Base-by-base conservation (phyloP, 2,888 invertebrate species). In the Ophion slaviceki region DNA sequence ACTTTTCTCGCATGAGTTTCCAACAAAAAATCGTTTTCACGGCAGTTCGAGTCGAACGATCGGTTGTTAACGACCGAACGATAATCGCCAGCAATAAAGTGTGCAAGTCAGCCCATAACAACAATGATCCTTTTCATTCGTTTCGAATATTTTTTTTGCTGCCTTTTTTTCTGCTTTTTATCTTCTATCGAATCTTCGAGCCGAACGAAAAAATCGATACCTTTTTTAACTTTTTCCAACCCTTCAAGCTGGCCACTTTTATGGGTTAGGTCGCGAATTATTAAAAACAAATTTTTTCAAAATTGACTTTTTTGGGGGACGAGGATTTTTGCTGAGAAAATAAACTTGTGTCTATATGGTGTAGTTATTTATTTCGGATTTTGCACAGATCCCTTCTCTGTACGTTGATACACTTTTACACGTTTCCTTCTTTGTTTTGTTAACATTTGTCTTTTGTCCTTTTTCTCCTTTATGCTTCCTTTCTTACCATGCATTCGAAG, bases 21-120 rank as follows among this genome's bases (percentile, higher is more conserved):
- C 20, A 17, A 71, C 70, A n/a, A 47, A n/a, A 24, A 59, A 24
- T 11, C 17, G 11, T 45, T 45, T 11, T 53, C 66, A 62, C 3
- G 4, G 10, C 36, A 53, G 36, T 45, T 47, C 47, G 14, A 40
- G 40, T 53, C n/a, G 8, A 53, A 77, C 17, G 10, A 17, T 40
- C 53, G 62, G 17, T 66, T 47, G 10, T 47, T 14, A 47, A 47
- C 11, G 45, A 61, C 64, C 40, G 10, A 24, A 66, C 28, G 53
- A 74, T 64, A 47, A 78, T 75, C 68, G 24, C 62, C 71, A 74
- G 28, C 72, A 20, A 67, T 79, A 87, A 32, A 32, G 82, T 88
- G 80, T 89, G 84, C 88, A 88, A 85, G 88, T 89, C 87, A 88
- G 87, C 87, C 87, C 80, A 85, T 86, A 81, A 88, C 87, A 88